These are phyloP conservation scores for Lethrus apterus DNA, from an alignment of 1,140 invertebrate genomes.

Conservation along the genomic window DNA sequence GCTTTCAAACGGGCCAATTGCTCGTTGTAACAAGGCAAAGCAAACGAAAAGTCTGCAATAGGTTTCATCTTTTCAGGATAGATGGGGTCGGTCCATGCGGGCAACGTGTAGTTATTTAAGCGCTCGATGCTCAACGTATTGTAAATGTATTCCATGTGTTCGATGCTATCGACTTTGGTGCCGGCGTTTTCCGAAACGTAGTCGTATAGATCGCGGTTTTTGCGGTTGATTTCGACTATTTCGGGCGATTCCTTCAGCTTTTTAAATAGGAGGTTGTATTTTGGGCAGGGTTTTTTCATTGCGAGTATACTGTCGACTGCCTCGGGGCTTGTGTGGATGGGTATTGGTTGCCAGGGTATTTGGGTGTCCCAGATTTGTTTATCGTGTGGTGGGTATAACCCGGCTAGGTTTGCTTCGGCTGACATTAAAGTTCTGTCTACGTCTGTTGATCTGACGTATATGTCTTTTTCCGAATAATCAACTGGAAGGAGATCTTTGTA, in stretches of 20 bases:
- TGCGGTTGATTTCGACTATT: conserved; percentile 50
- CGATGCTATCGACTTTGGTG: conserved; percentile 45
- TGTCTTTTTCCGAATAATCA: conserved; percentile 43
- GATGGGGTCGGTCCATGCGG: conserved; percentile 59
- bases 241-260: conserved; percentile 49
- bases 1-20: conserved; percentile 47
- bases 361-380: conserved; percentile 59
- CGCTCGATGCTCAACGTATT: conserved; percentile 62
- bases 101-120: conserved; percentile 62
- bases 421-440: conserved; percentile 86
- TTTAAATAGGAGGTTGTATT: conserved; percentile 51
- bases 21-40: conserved; percentile 44
- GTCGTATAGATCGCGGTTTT: conserved; percentile 55
- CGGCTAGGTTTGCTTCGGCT: conserved; percentile 74
- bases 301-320: conserved; percentile 52
- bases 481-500: conserved; percentile 54
- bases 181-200: conserved; percentile 58
- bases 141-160: conserved; percentile 54
- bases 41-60: conserved; percentile 47
- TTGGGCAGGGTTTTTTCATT: conserved; percentile 56
- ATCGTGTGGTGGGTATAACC: conserved; percentile 61
- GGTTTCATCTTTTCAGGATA: conserved; percentile 46
- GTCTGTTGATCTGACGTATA: conserved; percentile 62
- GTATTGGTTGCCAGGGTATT: conserved; percentile 82
- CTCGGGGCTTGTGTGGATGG: conserved; percentile 70